phyloP scores from a whole-genome alignment of 2,888 invertebrate species.

The Thereva nobilitata region DNA sequence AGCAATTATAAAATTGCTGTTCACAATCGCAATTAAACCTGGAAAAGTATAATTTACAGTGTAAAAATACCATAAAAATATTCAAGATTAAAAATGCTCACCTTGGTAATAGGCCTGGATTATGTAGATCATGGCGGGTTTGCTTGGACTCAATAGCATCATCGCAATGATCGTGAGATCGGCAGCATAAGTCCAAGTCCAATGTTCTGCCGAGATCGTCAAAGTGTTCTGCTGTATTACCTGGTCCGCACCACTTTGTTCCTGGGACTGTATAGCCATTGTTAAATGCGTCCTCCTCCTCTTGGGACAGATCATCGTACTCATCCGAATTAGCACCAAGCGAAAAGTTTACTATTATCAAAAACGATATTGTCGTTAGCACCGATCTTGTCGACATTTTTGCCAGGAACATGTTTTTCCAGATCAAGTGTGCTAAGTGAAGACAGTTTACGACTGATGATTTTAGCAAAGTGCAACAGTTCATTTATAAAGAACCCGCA shows the following conservation, averaged over 20 bases:
- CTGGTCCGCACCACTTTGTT: slow-evolving; percentile 92
- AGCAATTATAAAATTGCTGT: slow-evolving; percentile 54
- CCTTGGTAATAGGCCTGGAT: slow-evolving; percentile 55
- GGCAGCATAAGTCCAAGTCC: slow-evolving; percentile 84
- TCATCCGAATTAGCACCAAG: too few relatives aligned
- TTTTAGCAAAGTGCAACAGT: too few relatives aligned
- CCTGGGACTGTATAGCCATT: slow-evolving; percentile 61
- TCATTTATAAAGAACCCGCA: too few relatives aligned
- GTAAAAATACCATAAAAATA: too few relatives aligned
- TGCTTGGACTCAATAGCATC: slow-evolving; percentile 52
- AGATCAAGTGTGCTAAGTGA: too few relatives aligned
- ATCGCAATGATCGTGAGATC: slow-evolving; percentile 72
- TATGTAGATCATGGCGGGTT: slow-evolving; percentile 50
- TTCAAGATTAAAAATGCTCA: slow-evolving; percentile 36
- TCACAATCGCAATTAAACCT: slow-evolving; percentile 55
- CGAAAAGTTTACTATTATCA: too few relatives aligned
- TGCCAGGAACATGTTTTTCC: too few relatives aligned
- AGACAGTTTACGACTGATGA: too few relatives aligned
- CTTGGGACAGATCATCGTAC: too few relatives aligned
- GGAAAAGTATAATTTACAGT: neutral
- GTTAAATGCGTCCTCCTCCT: too few relatives aligned
- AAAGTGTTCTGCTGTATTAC: slow-evolving; percentile 76
- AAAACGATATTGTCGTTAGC: too few relatives aligned
- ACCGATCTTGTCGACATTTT: too few relatives aligned
- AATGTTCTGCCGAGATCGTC: slow-evolving; percentile 81